phyloP scores from a whole-genome alignment of 1,140 invertebrate species.

The Pentalonia nigronervosa region DNA sequence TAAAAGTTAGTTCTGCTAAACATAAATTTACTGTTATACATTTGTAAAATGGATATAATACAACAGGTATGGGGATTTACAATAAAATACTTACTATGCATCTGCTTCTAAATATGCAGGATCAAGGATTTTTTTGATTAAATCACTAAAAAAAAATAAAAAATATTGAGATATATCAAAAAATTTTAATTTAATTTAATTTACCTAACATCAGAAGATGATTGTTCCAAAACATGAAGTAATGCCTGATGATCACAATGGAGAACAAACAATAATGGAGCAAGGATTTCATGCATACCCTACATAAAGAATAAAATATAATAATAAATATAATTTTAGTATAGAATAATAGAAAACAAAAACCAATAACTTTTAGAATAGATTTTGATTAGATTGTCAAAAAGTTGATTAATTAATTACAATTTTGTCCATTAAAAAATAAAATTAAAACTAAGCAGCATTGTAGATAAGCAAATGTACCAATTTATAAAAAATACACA shows the following conservation, averaged over 20 bases:
- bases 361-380: no score
- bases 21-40: neutral
- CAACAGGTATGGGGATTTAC: no score
- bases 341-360: neutral
- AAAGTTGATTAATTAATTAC: no score
- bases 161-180: neutral
- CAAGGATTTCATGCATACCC: constrained; percentile 85
- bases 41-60: neutral
- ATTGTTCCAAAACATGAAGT: constrained; percentile 64
- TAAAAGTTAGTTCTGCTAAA: no score
- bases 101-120: constrained; percentile 48
- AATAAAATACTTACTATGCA: constrained; percentile 27
- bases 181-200: neutral
- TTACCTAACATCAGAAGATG: constrained; percentile 59
- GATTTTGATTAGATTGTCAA: no score
- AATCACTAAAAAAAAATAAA: constrained; percentile 24
- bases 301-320: constrained; percentile 62
- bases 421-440: no score
- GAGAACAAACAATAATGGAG: constrained; percentile 78
- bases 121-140: constrained; percentile 20
- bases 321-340: neutral
- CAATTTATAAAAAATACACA: no score
- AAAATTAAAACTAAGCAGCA: no score
- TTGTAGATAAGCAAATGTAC: no score
- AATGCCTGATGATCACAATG: constrained; percentile 77